A percentile compares a stretch with the other conserved stretches of the same genome.
Conservation (phyloP, 1,140 invertebrate genomes). For the Stegodyphus mimosarum region DNA sequence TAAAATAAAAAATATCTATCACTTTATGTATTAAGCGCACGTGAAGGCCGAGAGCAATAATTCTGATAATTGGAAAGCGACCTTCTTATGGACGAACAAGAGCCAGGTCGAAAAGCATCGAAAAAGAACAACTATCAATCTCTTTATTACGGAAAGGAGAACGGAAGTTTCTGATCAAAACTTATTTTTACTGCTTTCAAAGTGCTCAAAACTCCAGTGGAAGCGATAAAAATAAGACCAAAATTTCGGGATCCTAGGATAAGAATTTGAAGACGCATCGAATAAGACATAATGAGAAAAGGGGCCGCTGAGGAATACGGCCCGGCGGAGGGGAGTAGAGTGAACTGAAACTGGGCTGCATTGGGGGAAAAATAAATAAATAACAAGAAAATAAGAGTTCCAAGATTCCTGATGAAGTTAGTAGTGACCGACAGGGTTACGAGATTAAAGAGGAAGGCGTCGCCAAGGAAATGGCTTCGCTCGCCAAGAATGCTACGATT, state of each 20-base stretch:
- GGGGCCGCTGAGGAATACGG: slow-evolving; percentile 33
- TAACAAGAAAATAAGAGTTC: slow-evolving; percentile 41
- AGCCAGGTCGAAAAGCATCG: slow-evolving; percentile 2
- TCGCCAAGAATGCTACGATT: background rate
- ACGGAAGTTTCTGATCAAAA: slow-evolving; percentile 54
- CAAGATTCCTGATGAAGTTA: slow-evolving; percentile 49
- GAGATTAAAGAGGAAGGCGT: slow-evolving; percentile 23
- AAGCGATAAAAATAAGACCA: slow-evolving; percentile 48
- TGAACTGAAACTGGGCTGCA: background rate
- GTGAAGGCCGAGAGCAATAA: too few relatives aligned
- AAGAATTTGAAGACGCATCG: slow-evolving; percentile 48
- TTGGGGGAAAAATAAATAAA: slow-evolving; percentile 7
- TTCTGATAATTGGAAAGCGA: too few relatives aligned
- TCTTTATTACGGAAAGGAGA: slow-evolving; percentile 51
- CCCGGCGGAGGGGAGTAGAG: background rate
- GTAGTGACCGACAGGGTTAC: slow-evolving; percentile 37
- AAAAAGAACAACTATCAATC: slow-evolving; percentile 25
- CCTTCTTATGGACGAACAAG: too few relatives aligned
- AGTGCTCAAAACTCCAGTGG: slow-evolving; percentile 53
- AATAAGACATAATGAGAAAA: slow-evolving; percentile 50
- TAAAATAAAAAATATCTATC: too few relatives aligned
- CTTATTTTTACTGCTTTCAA: slow-evolving; percentile 59
- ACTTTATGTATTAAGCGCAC: too few relatives aligned
- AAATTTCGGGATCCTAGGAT: slow-evolving; percentile 19
- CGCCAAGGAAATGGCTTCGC: background rate